Evolutionary conservation across 2,888 invertebrate species (phyloP), one percentile per base, ranked within the genome.

Genomic region (Apodemia mormo): DNA sequence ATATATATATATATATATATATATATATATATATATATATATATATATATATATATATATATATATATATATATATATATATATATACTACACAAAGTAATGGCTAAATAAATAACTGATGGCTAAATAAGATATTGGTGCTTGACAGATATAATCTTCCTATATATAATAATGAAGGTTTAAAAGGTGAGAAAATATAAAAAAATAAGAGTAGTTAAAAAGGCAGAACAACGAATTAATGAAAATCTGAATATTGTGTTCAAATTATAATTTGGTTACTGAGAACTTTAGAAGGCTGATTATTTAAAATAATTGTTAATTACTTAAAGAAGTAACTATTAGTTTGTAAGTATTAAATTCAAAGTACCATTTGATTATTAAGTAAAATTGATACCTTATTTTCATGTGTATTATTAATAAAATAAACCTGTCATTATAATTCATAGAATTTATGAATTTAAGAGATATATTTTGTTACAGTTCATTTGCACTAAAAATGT

Each of bases 401-500:
- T 56, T 56, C 6, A 54, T 2, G 56, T 29, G 7, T 2, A 29
- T 56, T 29, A 56, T 56, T 56, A 56, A 56, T 9, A 56, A 56
- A 29, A 56, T 56, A 5, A 29, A 29, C 14, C 9, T 29, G 56
- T 56, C 7, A 9, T 29, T 56, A 56, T 56, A 56, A 29, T 56
- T 56, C 1, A 22, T 45, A 10, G 45, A 45, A 45, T 45, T 45
- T 45, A 8, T 45, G 9, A 45, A 10, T 9, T 45, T 45, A 45
- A 45, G 45, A 45, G 8, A 45, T 45, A 45, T 45, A 9, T 45
- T 45, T 45, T 45, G 45, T 45, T 45, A 45, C 9, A 9, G 45
- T 45, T 45, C 9, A 9, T n/a, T 12, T 66, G 49, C 37, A 10
- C 2, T 52, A 64, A 71, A 71, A 68, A 61, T 66, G 61, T 54